Base-by-base conservation (phyloP, 2,113 vertebrate genomes). In the Chauna torquata region DNA sequence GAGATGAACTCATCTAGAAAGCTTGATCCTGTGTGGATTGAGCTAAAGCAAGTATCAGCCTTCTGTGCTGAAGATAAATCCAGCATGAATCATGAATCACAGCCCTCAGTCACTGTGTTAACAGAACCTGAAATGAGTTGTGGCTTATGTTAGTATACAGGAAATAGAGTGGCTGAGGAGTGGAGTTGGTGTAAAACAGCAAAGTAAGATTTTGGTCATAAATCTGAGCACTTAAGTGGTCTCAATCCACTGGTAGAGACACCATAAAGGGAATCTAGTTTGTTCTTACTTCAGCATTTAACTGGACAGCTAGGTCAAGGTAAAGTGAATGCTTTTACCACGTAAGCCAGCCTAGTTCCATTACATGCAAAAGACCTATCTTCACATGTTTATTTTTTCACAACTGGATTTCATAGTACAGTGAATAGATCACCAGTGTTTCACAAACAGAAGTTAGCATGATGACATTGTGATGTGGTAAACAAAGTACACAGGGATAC, bases 331-430 rank as follows among this genome's bases (percentile, higher is more conserved):
- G 6, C 11, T 80, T 23, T 72, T 49, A 42, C 6, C 5, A 1
- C 7, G 15, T 44, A 57, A 79, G 13, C 22, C 78, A 79, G 61
- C 17, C 32, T 76, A 16, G 20, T 82, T 93, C 23, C 7, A 6
- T 76, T 80, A 32, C 24, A 19, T 14, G 17, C 68, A 88, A 52
- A 20, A 66, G 20, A 20, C 65, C 38, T 92, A 10, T 44, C 25
- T 72, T 86, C 34, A 7, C 0, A 0, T 44, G 24, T 44, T 36
- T 16, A 10, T 68, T 32, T 52, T 77, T 84, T 36, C 0, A 1
- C 19, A 52, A 3, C 74, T 91, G 1, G 5, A 47, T 79, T 94
- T 85, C 40, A 42, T 32, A 55, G 32, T 68, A 25, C 24, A 38
- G 22, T 75, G 34, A 36, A 52, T 88, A 84, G 40, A 8, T 13